These are phyloP conservation scores for Lordiphosa clarofinis DNA, from an alignment of 1,140 invertebrate genomes.

Conservation along the genomic window DNA sequence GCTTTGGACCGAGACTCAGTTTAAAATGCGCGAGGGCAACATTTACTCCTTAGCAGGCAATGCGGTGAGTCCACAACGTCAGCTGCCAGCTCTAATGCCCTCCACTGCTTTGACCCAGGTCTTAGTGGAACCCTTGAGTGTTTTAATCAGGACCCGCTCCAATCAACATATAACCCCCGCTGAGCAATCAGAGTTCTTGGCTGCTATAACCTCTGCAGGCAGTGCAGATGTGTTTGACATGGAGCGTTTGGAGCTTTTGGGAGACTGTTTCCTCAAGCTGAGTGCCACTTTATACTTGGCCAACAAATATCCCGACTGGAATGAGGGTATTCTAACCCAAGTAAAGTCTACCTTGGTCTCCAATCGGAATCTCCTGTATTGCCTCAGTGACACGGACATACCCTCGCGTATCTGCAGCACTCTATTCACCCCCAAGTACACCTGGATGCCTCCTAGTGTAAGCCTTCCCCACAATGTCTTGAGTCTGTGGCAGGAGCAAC, in stretches of 20 bases:
- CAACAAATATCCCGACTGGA: conserved; percentile 84
- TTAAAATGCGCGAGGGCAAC: conserved; percentile 44
- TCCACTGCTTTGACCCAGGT: no score
- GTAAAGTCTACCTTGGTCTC: conserved; percentile 89
- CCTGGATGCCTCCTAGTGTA: conserved; percentile 83
- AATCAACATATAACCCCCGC: conserved; percentile 36
- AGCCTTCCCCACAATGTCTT: conserved; percentile 59
- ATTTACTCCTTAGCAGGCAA: conserved; percentile 20
- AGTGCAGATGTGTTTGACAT: conserved; percentile 90
- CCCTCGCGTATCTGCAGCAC: conserved; percentile 38
- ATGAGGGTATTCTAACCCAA: conserved; percentile 89
- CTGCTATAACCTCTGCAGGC: conserved; percentile 86
- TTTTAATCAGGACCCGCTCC: conserved; percentile 39
- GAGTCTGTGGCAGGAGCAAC: conserved; percentile 33
- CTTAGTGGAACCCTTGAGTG: conserved; percentile 16
- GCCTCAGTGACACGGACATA: conserved; percentile 80
- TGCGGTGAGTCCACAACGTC: no score
- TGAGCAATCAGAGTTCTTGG: conserved; percentile 80
- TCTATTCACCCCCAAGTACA: conserved; percentile 79
- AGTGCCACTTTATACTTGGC: conserved; percentile 87
- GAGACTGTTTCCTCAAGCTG: conserved; percentile 94
- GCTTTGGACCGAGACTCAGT: conserved; percentile 43
- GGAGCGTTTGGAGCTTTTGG: conserved; percentile 91
- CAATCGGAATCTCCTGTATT: conserved; percentile 89
- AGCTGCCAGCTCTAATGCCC: no score